Evolutionary conservation across 1,140 invertebrate genomes (phyloP).

Genomic region (Physella acuta): DNA sequence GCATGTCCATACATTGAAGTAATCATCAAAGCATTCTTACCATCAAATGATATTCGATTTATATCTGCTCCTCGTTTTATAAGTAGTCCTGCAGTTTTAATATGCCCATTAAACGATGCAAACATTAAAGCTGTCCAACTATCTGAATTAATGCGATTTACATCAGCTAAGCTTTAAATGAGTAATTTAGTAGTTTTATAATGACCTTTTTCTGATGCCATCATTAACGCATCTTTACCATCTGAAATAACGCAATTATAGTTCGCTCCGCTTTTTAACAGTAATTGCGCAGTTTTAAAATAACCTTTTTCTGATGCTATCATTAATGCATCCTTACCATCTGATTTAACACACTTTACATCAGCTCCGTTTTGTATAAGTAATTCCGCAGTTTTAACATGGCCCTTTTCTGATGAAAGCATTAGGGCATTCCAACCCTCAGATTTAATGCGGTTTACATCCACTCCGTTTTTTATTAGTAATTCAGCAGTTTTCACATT

Average conservation of each 20-base stretch:
- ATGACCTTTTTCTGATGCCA: not conserved
- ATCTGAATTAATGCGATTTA: not conserved
- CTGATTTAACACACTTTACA: not conserved
- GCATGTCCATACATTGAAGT: not conserved
- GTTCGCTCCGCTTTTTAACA: no score
- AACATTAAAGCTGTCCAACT: conserved; percentile 2
- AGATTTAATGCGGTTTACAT: not conserved
- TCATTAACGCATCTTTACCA: not conserved
- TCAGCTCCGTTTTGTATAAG: not conserved
- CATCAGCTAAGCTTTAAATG: not conserved
- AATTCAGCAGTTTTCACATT: not conserved
- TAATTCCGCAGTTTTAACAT: not conserved
- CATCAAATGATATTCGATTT: not conserved
- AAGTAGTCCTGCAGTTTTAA: not conserved
- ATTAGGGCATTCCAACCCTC: not conserved
- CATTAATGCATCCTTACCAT: not conserved
- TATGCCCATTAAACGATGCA: not conserved
- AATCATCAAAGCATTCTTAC: not conserved
- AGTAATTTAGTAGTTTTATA: not conserved
- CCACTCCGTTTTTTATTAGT: not conserved
- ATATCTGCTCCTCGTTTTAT: not conserved
- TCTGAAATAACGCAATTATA: not conserved
- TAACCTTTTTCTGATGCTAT: not conserved
- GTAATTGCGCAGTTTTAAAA: no score
- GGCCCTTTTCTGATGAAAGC: not conserved